A percentile compares a stretch with the other conserved stretches of the same genome.
These are phyloP conservation scores for Nansenia antarctica DNA, from an alignment of 2,113 vertebrate species.

Conservation along the genomic window DNA sequence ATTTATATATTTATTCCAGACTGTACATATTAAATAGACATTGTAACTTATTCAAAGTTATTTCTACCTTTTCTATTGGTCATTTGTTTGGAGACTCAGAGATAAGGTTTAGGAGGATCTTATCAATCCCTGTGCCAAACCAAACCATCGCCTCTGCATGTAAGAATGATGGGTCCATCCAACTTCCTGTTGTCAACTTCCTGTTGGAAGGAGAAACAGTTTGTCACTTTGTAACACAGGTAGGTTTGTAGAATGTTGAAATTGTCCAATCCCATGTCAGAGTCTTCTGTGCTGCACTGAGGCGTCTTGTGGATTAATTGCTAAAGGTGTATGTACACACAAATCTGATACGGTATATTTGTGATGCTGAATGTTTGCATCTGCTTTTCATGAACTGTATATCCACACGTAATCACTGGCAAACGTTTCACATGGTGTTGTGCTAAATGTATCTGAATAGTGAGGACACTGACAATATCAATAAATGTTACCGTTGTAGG, in stretches of 20 bases:
- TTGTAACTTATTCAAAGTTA: not conserved
- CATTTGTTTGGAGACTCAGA: not conserved
- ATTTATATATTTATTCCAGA: not conserved
- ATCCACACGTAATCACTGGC: conserved; percentile 39
- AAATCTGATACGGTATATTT: not conserved
- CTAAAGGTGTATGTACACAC: too few species aligned
- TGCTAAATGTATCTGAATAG: conserved; percentile 45
- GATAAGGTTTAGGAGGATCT: not conserved
- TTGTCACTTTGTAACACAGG: not conserved
- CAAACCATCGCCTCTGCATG: not conserved
- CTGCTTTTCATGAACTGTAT: conserved; percentile 10
- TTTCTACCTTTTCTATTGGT: not conserved
- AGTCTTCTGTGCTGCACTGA: not conserved
- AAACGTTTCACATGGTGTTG: conserved; percentile 28
- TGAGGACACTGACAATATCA: conserved; percentile 27
- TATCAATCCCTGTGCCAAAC: not conserved
- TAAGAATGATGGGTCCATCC: too few species aligned
- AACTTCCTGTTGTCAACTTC: too few species aligned
- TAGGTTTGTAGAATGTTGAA: too few species aligned
- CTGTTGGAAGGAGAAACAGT: too few species aligned
- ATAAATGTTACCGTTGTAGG: conserved; percentile 38
- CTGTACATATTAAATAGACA: conserved; percentile 2
- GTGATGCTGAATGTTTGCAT: conserved; percentile 43
- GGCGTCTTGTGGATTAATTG: not conserved
- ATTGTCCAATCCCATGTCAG: too few species aligned